Base-by-base conservation (phyloP, 2,888 invertebrate genomes). In the Drosophila monieri region DNA sequence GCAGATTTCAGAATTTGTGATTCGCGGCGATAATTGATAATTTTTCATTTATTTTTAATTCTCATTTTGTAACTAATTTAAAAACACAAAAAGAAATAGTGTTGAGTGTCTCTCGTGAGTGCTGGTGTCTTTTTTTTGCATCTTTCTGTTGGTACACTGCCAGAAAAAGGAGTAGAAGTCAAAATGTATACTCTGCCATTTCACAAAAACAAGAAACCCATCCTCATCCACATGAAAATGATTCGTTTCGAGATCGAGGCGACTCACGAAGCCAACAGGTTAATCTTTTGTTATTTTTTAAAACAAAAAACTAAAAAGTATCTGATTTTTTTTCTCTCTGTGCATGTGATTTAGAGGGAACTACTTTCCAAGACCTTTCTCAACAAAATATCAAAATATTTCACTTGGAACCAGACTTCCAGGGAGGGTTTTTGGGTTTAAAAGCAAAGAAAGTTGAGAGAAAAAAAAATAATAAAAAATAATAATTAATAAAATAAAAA, bases 1-100 rank as follows among this genome's bases (percentile, higher is more conserved):
- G 78, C 80, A 83, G 83, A 85, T 80, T 85, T 80, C 61, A 57
- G 65, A 57, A 47, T 32, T 65, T 51, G 51, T 72, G 56, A 72
- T 52, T 37, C 58, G 69, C 77, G 69, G 61, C 58, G 58, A n/a
- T n/a, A n/a, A n/a, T n/a, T n/a, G n/a, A n/a, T 71, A 73, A 57
- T 60, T 52, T 62, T 52, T 15, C 3, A 23, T 48, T 52, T 48
- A 8, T 21, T 47, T 51, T 43, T 23, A 35, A 39, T 30, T 35
- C 14, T 14, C 35, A 18, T 23, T 43, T 49, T 47, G 12, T 21
- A 35, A 35, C 35, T 35, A n/a, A n/a, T 35, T 35, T 35, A 6
- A n/a, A 35, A 35, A 27, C 27, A 27, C 21, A 23, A 2, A n/a
- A n/a, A 10, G 14, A n/a, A 23, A 27, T 41, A 41, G 2, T 35